Evolutionary conservation across 2,797 vertebrate genomes (phyloP).

Genomic region (Thunnus albacares): DNA sequence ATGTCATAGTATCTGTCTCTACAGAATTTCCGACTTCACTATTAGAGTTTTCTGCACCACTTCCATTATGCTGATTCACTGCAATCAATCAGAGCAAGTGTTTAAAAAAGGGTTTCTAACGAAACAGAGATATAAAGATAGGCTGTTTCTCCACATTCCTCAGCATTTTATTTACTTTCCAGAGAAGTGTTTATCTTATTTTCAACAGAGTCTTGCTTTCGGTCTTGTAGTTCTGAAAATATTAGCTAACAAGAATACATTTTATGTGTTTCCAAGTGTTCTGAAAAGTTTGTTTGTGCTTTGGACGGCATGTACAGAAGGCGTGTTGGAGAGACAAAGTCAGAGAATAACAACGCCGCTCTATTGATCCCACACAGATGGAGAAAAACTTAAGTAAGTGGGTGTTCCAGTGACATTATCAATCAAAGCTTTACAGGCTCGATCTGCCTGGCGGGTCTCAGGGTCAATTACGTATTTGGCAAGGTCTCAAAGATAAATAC

Average conservation of each 20-base stretch:
- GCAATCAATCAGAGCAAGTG: conserved; percentile 9
- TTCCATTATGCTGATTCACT: background rate
- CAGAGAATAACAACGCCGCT: background rate
- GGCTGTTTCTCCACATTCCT: too few species aligned
- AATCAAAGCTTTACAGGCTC: conserved; percentile 30
- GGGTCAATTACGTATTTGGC: conserved; percentile 42
- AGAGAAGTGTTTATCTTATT: background rate
- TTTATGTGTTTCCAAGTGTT: background rate
- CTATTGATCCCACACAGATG: conserved; percentile 18
- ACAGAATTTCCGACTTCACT: background rate
- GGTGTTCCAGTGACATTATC: conserved; percentile 29
- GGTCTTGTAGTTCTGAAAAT: background rate
- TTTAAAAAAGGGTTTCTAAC: conserved; percentile 1
- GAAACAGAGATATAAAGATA: background rate
- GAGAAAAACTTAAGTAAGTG: conserved; percentile 12
- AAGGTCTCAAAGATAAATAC: background rate
- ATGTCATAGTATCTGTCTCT: too few species aligned
- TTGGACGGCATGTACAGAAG: background rate
- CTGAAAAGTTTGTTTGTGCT: background rate
- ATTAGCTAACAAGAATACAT: background rate
- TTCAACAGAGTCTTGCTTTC: background rate
- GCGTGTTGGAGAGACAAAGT: background rate
- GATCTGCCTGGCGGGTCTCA: conserved; percentile 20
- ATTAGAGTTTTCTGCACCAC: background rate
- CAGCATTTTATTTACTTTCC: background rate